Conservation (phyloP, 2,888 invertebrate species). For the Rhodophaea formosa region DNA sequence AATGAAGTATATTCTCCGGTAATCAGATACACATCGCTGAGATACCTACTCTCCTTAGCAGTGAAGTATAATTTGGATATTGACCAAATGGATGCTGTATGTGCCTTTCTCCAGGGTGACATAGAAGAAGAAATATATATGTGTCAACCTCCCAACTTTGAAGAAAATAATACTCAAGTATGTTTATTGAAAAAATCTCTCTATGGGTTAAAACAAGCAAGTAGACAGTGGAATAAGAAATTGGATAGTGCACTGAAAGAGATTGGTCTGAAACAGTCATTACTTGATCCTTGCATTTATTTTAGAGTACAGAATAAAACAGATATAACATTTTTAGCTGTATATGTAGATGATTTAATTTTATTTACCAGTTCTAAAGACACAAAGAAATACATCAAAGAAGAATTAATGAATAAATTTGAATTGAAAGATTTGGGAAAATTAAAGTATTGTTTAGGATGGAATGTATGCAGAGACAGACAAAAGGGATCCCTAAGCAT, state of each 20-base stretch:
- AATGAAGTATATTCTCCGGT: slow-evolving; percentile 24
- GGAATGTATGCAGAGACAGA: neutral
- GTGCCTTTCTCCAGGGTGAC: slow-evolving; percentile 23
- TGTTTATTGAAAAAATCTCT: slow-evolving; percentile 13
- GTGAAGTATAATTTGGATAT: neutral
- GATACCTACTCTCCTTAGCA: neutral
- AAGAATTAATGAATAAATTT: slow-evolving; percentile 22
- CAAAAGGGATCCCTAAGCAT: neutral
- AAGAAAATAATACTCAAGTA: neutral
- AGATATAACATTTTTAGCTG: slow-evolving; percentile 29
- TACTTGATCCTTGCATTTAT: slow-evolving; percentile 35
- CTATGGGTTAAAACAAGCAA: slow-evolving; percentile 16
- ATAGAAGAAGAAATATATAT: slow-evolving; percentile 4
- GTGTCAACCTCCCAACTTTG: neutral
- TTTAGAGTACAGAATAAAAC: slow-evolving; percentile 22
- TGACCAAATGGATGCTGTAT: slow-evolving; percentile 29
- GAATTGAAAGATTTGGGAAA: slow-evolving; percentile 28
- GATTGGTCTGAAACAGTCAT: slow-evolving; percentile 30
- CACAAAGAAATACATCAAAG: slow-evolving; percentile 20
- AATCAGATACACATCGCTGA: slow-evolving; percentile 21
- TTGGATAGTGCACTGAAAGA: slow-evolving; percentile 25
- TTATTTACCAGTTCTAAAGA: neutral
- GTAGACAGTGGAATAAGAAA: slow-evolving; percentile 25
- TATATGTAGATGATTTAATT: slow-evolving; percentile 32
- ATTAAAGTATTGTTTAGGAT: slow-evolving; percentile 26